Evolutionary conservation across 2,113 vertebrate genomes (phyloP), one percentile per base, ranked within the genome.

Genomic region (Orcinus orca): DNA sequence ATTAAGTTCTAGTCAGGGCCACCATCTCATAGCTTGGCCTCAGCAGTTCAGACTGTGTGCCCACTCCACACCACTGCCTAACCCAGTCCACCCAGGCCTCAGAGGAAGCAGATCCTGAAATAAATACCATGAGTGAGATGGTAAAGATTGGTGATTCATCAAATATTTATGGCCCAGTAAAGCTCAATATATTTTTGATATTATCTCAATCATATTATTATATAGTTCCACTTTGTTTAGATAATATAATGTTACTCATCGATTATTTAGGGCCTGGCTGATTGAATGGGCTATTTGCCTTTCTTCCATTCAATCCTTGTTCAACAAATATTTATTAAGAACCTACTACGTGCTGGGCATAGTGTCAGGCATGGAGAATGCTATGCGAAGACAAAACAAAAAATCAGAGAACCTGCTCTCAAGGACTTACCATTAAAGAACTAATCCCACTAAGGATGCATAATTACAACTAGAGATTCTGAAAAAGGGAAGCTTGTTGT

Each of bases 181-280:
- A 68, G n/a, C 47, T 74, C 65, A 73, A 6, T 81, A 47, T 88
- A n/a, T 44, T 73, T 63, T 88, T 53, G 36, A 3, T 36, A 14
- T 85, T 68, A 83, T 76, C 62, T 92, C 44, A n/a, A 74, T 63
- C 29, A 63, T 65, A 31, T 25, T 88, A 41, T 77, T 80, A 55
- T 62, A 68, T 88, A n/a, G 8, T 70, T 96, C 83, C 23, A 58
- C 73, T 36, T 38, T 63, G 55, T 58, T 58, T 58, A 21, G 55
- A 21, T 58, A 58, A 82, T 41, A 17, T 29, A 91, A 55, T 41
- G 9, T 44, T 74, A 93, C 55, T 44, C 7, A 33, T 53, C 10
- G 53, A 11, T 63, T 92, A 36, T 26, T 20, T 71, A 85, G 65
- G 36, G 36, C 0, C 4, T 31, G 12, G 5, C 74, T 29, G 23